These are phyloP conservation scores for Mus minutoides DNA, from an alignment of 2,797 vertebrate species.

Conservation along the genomic window DNA sequence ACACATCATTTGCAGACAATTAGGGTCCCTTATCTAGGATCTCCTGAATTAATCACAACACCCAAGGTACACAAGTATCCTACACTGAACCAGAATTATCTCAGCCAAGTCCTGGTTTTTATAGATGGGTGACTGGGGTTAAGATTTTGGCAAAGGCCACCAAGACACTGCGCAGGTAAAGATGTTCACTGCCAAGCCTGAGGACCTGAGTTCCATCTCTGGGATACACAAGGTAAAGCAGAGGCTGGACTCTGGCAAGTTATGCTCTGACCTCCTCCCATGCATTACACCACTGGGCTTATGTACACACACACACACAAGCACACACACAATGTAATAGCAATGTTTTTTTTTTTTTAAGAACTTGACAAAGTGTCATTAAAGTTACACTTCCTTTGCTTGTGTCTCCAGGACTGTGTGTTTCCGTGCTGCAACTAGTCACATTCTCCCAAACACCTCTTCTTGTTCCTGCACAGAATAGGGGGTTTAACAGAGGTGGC, in stretches of 20 bases:
- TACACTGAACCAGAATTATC: neutral
- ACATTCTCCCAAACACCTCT: neutral
- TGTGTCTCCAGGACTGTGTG: neutral
- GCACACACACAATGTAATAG: neutral
- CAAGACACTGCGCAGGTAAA: neutral
- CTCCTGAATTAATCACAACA: neutral
- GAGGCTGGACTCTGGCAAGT: neutral
- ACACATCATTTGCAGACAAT: neutral
- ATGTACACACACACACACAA: neutral
- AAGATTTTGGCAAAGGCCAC: neutral
- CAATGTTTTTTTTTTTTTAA: neutral
- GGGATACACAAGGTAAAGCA: neutral
- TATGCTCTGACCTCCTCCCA: neutral
- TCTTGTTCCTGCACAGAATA: neutral
- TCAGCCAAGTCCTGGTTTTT: neutral
- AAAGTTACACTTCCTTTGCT: neutral
- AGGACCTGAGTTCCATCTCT: neutral
- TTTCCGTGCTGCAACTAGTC: neutral
- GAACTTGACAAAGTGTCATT: neutral
- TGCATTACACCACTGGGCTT: neutral
- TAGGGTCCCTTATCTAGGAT: neutral
- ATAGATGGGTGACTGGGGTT: neutral
- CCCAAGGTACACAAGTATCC: neutral
- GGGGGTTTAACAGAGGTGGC: rapidly evolving
- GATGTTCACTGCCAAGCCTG: neutral